Conservation (phyloP, 2,797 vertebrate species). For the Picus viridis region DNA sequence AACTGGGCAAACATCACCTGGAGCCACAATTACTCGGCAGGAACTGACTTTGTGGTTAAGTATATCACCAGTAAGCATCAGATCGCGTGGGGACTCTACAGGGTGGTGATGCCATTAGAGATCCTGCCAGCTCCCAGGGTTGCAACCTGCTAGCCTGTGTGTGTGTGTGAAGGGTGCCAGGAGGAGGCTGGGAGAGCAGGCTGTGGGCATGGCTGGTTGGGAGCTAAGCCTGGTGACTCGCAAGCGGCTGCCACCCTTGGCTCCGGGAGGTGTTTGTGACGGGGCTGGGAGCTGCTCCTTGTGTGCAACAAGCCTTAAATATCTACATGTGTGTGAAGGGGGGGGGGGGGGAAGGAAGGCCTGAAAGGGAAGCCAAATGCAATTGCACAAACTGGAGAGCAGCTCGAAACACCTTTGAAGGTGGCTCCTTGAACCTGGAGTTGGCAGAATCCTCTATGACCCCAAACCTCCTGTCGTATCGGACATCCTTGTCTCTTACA, state of each 20-base stretch:
- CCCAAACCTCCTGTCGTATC: background rate
- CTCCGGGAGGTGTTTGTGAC: background rate
- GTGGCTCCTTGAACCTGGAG: background rate
- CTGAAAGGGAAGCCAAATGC: background rate
- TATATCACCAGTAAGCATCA: constrained; percentile 98
- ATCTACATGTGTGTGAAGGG: background rate
- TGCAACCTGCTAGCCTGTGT: background rate
- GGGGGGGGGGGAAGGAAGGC: no score
- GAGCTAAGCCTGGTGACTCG: background rate
- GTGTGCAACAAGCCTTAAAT: background rate
- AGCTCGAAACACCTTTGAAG: background rate
- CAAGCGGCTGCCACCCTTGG: background rate
- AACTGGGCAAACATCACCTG: constrained; percentile 98
- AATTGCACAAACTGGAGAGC: background rate
- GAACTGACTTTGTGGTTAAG: constrained; percentile 98
- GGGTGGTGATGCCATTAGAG: constrained; percentile 56
- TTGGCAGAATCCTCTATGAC: constrained; percentile 67
- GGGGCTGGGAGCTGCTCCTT: background rate
- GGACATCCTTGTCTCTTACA: background rate
- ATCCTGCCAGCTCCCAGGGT: constrained; percentile 34
- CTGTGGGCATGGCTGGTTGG: background rate
- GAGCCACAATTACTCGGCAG: constrained; percentile 93
- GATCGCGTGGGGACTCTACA: constrained; percentile 70
- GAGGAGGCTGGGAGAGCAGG: background rate
- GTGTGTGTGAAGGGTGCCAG: background rate